Evolutionary conservation across 2,888 invertebrate species (phyloP), one percentile per base, ranked within the genome.

Genomic region (Macaria liturata): DNA sequence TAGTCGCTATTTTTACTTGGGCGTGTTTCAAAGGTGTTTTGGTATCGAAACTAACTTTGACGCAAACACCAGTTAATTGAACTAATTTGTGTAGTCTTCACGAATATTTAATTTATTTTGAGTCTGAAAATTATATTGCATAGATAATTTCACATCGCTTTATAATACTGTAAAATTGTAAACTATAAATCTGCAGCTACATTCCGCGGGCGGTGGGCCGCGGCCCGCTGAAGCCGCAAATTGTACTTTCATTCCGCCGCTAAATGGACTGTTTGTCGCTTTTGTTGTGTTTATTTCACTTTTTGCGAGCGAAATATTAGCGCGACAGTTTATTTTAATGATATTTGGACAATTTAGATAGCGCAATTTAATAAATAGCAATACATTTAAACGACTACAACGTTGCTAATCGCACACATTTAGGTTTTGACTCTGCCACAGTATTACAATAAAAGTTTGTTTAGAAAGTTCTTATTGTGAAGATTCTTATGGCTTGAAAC

Each of bases 221-320:
- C 70, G 70, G 67, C 66, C 69, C 72, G 67, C 78, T 68, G 59
- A 68, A 66, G 51, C 81, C 83, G 66, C 83, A 83, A 84, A 84
- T 83, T 78, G 78, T 77, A 81, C 80, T 84, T 80, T 81, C 78
- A 84, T 84, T 80, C 72, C 74, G 72, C 75, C 74, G 76, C 74
- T 80, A 78, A 80, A 75, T 70, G 76, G 72, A 74, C 75, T 78
- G 81, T 81, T 81, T 83, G 77, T 77, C 75, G 74, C 72, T 65
- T 65, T 44, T 59, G 50, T 58, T 58, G 45, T 46, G 53, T 59
- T 59, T 44, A 54, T 59, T 58, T 44, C 43, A 53, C 47, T 53
- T 49, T 51, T 39, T 46, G 49, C 30, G 30, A 46, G 46, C 54
- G 31, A 47, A 59, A 54, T 59, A 57, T 44, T 45, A 49, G 32